Evolutionary conservation across 2,888 invertebrate species (phyloP), one percentile per base, ranked within the genome.

Genomic region (Pilophorus perplexus): DNA sequence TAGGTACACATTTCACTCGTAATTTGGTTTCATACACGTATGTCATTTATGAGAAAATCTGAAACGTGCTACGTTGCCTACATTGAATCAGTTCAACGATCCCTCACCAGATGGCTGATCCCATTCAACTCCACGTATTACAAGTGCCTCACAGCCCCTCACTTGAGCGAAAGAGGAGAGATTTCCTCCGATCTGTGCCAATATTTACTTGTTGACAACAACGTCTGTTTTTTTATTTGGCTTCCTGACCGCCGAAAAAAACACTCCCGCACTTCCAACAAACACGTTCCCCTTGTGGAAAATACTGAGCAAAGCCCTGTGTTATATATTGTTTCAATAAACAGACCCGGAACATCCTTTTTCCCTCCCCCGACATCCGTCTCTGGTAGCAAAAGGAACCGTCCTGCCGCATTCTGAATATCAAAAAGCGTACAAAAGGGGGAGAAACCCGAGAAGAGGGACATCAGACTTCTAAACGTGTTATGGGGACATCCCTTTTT

Each of bases 391-490:
- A 20, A 20, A 44, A n/a, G n/a, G 28, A 28, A 27, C 14, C 33
- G 28, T 28, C 52, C 48, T 52, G 10, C 59, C 59, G 59, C 42
- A 59, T 42, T 59, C 59, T 59, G 59, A 59, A 59, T 59, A 59
- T 59, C 59, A 59, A 59, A 59, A 18, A 52, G 52, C n/a, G n/a
- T n/a, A n/a, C n/a, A n/a, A n/a, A n/a, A n/a, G n/a, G n/a, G 28
- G 52, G 52, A 14, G 12, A 22, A 12, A 25, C 14, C 10, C 12
- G 27, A 28, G 33, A 18, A 28, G 28, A 28, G 52, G 14, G 27
- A 18, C 14, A 28, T 52, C 52, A 48, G 48, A 27, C 48, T 52
- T 8, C 52, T 52, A 52, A 52, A 52, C 52, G 52, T 52, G 52
- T 52, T 52, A 52, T 28, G 52, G 18, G 52, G 52, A 52, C 28